Percentiles rank a stretch among this genome's conserved stretches.
phyloP scores from a whole-genome alignment of 2,113 vertebrate genomes.

The Poeciliopsis occidentalis region DNA sequence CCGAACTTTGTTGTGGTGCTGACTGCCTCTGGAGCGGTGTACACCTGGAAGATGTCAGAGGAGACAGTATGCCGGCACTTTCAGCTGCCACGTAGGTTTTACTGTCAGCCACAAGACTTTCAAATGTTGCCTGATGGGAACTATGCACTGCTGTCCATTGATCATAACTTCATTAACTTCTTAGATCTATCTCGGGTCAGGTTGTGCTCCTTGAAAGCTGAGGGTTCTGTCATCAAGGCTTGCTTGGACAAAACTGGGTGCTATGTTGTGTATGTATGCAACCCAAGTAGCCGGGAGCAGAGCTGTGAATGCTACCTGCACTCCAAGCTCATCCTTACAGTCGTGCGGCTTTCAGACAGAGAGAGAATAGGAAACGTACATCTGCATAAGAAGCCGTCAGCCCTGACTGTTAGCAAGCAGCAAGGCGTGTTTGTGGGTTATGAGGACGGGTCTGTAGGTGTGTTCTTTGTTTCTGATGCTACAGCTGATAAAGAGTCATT shows the following conservation, averaged over 20 bases:
- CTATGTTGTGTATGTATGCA: conserved; percentile 70
- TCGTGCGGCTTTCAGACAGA: conserved; percentile 68
- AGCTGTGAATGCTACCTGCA: conserved; percentile 64
- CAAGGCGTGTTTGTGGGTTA: conserved; percentile 79
- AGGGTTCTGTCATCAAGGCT: conserved; percentile 63
- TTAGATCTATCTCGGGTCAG: conserved; percentile 69
- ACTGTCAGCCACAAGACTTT: conserved; percentile 64
- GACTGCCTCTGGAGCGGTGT: conserved; percentile 70
- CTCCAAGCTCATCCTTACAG: conserved; percentile 63
- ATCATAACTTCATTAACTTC: conserved; percentile 62
- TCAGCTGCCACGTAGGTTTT: conserved; percentile 65
- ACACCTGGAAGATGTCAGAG: conserved; percentile 82
- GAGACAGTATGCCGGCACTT: conserved; percentile 79
- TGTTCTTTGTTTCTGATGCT: conserved; percentile 70
- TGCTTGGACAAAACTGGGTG: conserved; percentile 67
- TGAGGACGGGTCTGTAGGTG: conserved; percentile 79
- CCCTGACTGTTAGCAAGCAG: conserved; percentile 61
- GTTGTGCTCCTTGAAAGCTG: conserved; percentile 66
- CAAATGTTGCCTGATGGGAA: conserved; percentile 75
- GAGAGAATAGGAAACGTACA: conserved; percentile 65
- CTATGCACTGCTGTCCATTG: conserved; percentile 70
- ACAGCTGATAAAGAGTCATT: neutral
- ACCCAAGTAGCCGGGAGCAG: neutral
- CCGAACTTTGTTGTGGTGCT: conserved; percentile 80
- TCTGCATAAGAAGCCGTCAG: conserved; percentile 65